Evolutionary conservation across 1,140 invertebrate species (phyloP).

Genomic region (Carcinoscorpius rotundicauda): DNA sequence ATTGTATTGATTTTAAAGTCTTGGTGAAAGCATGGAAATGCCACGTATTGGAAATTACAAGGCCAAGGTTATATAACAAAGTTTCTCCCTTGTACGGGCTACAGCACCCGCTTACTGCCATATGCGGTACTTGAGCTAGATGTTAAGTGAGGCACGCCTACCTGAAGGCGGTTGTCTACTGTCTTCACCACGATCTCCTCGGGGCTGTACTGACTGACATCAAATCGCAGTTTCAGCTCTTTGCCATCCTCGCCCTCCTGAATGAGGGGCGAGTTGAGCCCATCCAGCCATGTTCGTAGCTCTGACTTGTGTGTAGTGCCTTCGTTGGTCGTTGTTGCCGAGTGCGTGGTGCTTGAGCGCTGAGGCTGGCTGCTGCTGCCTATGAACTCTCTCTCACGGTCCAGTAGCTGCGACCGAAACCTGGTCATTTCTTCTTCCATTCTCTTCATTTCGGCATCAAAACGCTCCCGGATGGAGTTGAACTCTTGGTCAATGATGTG

Average conservation of each 20-base stretch:
- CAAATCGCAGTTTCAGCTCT: conserved; percentile 77
- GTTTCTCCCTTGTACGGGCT: too few relatives aligned
- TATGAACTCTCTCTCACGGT: conserved; percentile 49
- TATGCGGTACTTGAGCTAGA: too few relatives aligned
- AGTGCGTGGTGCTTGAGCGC: conserved; percentile 10
- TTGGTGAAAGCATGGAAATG: too few relatives aligned
- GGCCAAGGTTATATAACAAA: too few relatives aligned
- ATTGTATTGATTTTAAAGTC: too few relatives aligned
- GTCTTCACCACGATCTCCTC: conserved; percentile 94
- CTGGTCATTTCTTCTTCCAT: conserved; percentile 98
- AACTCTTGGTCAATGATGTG: conserved; percentile 93
- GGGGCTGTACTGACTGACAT: conserved; percentile 85
- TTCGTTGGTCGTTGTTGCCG: conserved; percentile 14
- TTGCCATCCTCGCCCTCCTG: conserved; percentile 68
- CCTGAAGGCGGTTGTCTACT: conserved; percentile 87
- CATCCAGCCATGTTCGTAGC: conserved; percentile 50
- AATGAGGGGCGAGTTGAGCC: conserved; percentile 78
- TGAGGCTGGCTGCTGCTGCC: not conserved
- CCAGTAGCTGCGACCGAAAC: conserved; percentile 83
- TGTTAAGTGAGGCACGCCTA: conserved; percentile 37
- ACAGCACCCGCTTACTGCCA: too few relatives aligned
- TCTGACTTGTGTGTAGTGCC: conserved; percentile 6
- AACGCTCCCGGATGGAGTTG: conserved; percentile 84
- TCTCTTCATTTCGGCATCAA: conserved; percentile 91
- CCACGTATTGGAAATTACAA: too few relatives aligned